phyloP scores from a whole-genome alignment of 2,113 vertebrate genomes.

The Paradoxurus hermaphroditus region DNA sequence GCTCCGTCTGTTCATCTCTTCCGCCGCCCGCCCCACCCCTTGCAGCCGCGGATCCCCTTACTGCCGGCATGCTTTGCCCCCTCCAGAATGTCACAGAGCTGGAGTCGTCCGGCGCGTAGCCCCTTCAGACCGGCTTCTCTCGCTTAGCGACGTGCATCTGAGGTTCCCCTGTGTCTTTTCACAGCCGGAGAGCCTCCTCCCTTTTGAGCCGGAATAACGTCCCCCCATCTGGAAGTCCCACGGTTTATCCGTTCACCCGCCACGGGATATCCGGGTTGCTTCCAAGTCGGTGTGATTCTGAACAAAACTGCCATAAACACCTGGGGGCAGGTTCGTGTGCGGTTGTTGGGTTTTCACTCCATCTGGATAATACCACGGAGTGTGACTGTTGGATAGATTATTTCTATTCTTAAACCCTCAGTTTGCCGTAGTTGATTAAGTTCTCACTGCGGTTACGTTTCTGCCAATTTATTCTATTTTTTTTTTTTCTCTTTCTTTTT shows the following conservation, averaged over 20 bases:
- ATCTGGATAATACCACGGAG: too few relatives aligned
- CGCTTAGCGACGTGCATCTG: background rate
- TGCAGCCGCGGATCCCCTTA: background rate
- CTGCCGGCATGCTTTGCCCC: background rate
- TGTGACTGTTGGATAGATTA: background rate
- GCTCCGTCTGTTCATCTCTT: background rate
- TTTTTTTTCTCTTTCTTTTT: too few relatives aligned
- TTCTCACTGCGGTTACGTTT: background rate
- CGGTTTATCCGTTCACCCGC: background rate
- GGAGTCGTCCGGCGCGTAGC: background rate
- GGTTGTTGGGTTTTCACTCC: background rate
- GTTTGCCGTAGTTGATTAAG: background rate
- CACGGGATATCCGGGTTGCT: background rate
- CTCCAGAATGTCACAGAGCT: background rate
- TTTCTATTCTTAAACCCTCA: background rate
- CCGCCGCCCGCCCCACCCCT: rapidly evolving
- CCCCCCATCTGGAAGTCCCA: background rate
- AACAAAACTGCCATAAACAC: background rate
- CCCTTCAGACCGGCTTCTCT: background rate
- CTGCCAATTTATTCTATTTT: background rate
- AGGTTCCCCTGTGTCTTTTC: background rate
- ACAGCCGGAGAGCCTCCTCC: background rate
- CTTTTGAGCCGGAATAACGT: background rate
- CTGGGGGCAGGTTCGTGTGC: background rate
- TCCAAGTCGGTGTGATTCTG: background rate